These are phyloP conservation scores for Panonychus citri DNA, from an alignment of 1,140 invertebrate genomes.

Conservation along the genomic window DNA sequence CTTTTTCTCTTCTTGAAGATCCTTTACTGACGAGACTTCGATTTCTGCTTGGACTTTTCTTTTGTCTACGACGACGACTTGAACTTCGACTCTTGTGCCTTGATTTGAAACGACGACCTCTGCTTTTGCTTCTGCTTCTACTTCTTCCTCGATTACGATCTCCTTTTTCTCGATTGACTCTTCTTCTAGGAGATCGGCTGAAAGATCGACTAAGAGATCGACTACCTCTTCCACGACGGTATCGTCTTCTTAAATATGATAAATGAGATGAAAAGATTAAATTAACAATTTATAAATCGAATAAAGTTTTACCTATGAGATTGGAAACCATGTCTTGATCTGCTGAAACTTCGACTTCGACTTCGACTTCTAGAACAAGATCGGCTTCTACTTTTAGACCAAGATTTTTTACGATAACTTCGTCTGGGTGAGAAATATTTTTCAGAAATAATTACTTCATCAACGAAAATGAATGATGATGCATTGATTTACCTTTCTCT, in stretches of 20 bases:
- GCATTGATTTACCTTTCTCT: not conserved
- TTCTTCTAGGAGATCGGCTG: too few relatives aligned
- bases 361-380: not conserved
- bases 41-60: not conserved
- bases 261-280: too few relatives aligned
- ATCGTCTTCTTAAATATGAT: too few relatives aligned
- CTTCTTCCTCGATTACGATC: not conserved
- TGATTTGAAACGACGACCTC: too few relatives aligned
- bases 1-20: not conserved
- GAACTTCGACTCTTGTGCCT: slow-evolving; percentile 3
- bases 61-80: not conserved
- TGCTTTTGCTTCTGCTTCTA: slow-evolving; percentile 13
- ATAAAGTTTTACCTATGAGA: too few relatives aligned
- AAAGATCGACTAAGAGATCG: too few relatives aligned
- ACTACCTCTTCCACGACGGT: too few relatives aligned
- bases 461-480: not conserved
- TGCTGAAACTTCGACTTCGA: slow-evolving; percentile 1
- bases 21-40: not conserved
- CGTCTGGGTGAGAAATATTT: not conserved
- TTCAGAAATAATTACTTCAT: not conserved
- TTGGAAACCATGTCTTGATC: not conserved
- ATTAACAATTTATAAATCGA: too few relatives aligned
- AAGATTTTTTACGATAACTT: not conserved
- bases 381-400: not conserved
- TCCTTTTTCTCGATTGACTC: not conserved